phyloP scores from a whole-genome alignment of 2,797 vertebrate genomes.

The Mormyrops attenuatus region DNA sequence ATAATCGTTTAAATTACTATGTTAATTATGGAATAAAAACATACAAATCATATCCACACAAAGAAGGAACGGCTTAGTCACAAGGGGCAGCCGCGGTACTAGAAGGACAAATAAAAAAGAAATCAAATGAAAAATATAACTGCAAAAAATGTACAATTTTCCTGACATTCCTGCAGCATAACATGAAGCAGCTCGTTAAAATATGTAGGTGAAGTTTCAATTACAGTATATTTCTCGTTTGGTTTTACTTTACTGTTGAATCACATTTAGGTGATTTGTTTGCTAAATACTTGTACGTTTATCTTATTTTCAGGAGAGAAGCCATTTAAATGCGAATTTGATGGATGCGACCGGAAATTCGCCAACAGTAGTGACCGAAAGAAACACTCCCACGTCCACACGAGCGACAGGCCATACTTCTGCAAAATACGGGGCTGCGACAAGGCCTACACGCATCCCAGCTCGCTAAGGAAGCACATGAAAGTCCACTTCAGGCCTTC shows the following conservation, averaged over 20 bases:
- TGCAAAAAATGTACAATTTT: neutral
- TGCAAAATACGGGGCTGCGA: conserved; percentile 93
- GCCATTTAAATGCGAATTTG: conserved; percentile 97
- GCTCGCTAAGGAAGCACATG: conserved; percentile 93
- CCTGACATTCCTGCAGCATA: neutral
- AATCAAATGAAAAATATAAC: neutral
- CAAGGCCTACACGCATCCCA: conserved; percentile 91
- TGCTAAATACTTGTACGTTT: neutral
- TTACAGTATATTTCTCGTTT: neutral
- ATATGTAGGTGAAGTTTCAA: neutral
- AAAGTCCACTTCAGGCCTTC: conserved; percentile 97
- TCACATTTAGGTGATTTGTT: neutral
- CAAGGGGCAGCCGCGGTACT: neutral
- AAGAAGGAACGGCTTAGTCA: neutral
- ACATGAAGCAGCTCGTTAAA: neutral
- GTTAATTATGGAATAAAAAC: neutral
- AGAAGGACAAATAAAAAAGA: neutral
- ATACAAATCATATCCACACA: neutral
- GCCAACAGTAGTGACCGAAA: conserved; percentile 98
- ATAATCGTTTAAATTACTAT: neutral
- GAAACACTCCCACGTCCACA: conserved; percentile 97
- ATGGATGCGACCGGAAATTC: conserved; percentile 94
- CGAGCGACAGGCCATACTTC: conserved; percentile 96
- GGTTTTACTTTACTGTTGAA: neutral
- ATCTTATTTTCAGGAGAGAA: conserved; percentile 78